Base-by-base conservation (phyloP, 2,113 vertebrate genomes). In the Haemorhous mexicanus region DNA sequence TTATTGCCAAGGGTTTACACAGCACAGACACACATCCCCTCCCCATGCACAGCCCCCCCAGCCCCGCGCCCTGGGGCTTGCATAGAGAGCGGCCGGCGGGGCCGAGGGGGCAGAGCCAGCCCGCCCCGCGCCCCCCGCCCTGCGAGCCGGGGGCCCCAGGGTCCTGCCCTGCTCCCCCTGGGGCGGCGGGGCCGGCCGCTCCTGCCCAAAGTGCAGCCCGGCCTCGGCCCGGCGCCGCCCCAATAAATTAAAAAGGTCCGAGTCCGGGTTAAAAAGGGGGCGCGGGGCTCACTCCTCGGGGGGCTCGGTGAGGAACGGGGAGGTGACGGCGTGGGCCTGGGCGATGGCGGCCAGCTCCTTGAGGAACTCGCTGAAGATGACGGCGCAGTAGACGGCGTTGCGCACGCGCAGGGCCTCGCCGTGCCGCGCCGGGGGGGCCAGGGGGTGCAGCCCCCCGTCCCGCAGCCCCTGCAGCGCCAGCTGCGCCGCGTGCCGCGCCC, bases 341-440 rank as follows among this genome's bases (percentile, higher is more conserved):
- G 99, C 98, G 19, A 99, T 98, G 86, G 99, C 99, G 0, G 99
- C 99, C 98, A 99, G 97, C 97, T 99, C 99, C 96, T 99, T 99
- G 76, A 99, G 98, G 98, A 99, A 99, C 97, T 99, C 99, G 1
- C 98, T 98, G 96, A 99, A 99, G 97, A 99, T 98, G 80, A 99
- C 98, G 7, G 99, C 98, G 47, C 99, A 99, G 98, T 99, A 99
- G 53, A 99, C 99, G 8, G 98, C 99, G 52, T 99, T 99, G 97
- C 99, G 99, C 80, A 99, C 98, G 2, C 99, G 98, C 81, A 99
- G 98, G 1, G 98, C 99, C 95, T 99, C 98, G 2, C 98, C 98
- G 91, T 99, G 99, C 12, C 86, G 67, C 1, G 73, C 55, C 22
- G 84, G 63, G 73, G 63, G 53, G 7, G 1, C 73, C 63, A 44